Base-by-base conservation (phyloP, 92 coral and sea anemone genomes). In the Phenganax marumi region DNA sequence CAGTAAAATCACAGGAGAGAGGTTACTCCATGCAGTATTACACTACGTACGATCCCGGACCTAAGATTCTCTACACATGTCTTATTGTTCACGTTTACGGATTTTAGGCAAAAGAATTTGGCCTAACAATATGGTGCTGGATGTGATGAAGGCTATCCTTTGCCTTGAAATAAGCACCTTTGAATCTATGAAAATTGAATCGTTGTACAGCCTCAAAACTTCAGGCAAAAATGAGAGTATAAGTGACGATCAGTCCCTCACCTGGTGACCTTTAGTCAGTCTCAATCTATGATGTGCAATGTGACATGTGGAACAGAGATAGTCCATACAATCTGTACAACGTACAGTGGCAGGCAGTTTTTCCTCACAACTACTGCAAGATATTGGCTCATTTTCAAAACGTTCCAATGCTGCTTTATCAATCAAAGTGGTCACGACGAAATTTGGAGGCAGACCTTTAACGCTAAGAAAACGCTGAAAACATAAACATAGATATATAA, bases 361-460 rank as follows among this genome's bases (percentile, higher is more conserved):
- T 82, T 96, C 99, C 60, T 96, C 99, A 84, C 99, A 96, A 84
- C 99, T 96, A 85, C 99, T 96, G 85, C 99, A 96, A 88, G 93
- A 90, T 81, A 96, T 92, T 22, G 99, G 97, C 74, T 92, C 90
- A 79, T 88, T 91, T 52, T 96, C 99, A 60, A 91, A 93, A 71
- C 91, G 92, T 81, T 97, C 91, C 83, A 96, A 90, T 6, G 99
- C 99, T 18, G 99, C 99, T 78, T 90, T 97, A 87, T 96, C 99
- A 85, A 96, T 96, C 93, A 96, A 89, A n/a, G 99, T 96, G 81
- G 99, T 96, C 8, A 91, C 99, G 78, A 96, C 99, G 85, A 96
- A 96, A 85, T 96, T 96, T 82, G 99, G 97, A 88, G 99, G 97
- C 85, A 96, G 90, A 50, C 96, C 97, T 43, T 90, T 92, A 43